A percentile compares a stretch with the other conserved stretches of the same genome.
Conservation (phyloP, 2,888 invertebrate genomes). For the Lycophotia porphyrea region DNA sequence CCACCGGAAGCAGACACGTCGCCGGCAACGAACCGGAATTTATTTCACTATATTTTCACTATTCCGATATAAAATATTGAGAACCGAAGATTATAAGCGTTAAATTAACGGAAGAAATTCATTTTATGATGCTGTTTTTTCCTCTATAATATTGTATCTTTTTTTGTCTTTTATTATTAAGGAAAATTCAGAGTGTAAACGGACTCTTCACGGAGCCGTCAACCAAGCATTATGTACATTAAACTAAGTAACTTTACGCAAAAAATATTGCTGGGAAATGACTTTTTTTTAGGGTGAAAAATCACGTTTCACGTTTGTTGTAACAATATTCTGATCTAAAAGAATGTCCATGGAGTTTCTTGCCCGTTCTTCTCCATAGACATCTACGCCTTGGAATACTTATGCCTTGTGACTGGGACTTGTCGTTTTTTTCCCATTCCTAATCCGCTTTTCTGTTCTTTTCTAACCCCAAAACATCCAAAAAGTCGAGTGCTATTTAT, state of each 20-base stretch:
- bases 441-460: not conserved
- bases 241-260: no score
- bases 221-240: no score
- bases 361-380: no score
- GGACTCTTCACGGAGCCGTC: no score
- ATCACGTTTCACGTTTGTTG: no score
- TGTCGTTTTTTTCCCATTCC: not conserved
- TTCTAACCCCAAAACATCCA: not conserved
- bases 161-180: not conserved
- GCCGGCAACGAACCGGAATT: constrained; percentile 67
- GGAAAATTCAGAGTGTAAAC: no score
- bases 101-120: constrained; percentile 57
- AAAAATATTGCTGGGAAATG: no score
- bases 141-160: not conserved
- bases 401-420: no score
- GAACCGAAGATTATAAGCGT: constrained; percentile 51
- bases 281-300: no score
- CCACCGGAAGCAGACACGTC: constrained; percentile 74
- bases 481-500: not conserved
- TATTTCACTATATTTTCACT: constrained; percentile 66
- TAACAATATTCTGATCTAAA: no score
- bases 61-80: constrained; percentile 59
- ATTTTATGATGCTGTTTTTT: constrained; percentile 15
- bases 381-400: no score
- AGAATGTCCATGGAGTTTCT: no score